Base-by-base conservation (phyloP, 2,113 vertebrate species). In the Taurulus bubalis region DNA sequence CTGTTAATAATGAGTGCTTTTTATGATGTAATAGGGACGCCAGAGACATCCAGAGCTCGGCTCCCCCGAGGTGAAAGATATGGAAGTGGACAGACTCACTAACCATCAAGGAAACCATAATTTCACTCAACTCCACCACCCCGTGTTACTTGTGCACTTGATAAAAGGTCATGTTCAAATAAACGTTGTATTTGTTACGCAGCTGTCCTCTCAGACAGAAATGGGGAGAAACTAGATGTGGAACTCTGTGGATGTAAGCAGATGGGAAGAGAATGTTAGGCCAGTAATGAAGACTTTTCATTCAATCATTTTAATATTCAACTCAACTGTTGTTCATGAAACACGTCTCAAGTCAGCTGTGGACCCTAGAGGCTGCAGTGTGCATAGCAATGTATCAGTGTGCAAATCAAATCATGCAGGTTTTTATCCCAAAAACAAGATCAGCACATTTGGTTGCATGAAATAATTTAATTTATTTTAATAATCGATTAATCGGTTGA, bases 21-120 rank as follows among this genome's bases (percentile, higher is more conserved):
- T 91, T 87, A 88, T 93, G 91, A 92, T 92, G 89, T 90, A 89
- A 90, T 79, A 77, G 73, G 60, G 84, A 90, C 65, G 30, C 82
- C 77, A 75, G 71, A 86, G 82, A 90, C 78, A 75, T 73, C 73
- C 62, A 64, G 63, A 51, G 89, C 80, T 78, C 74, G 72, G 86
- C 88, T 79, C 82, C 91, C 83, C 89, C 15, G 71, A 84, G 91
- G 91, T 85, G 78, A 89, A 75, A 88, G 83, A 88, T 83, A 85
- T 86, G 82, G 85, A 78, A 67, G 77, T 81, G 86, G 90, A 88
- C 85, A 81, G 84, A 79, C 68, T 89, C 80, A 62, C 66, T 77
- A 90, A 75, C 77, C 79, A 86, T 90, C 87, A 83, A 68, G 72
- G 82, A 74, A 78, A 76, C 69, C 82, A 87, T 83, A 24, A 87